These are phyloP conservation scores for Hyposmocoma kahamanoa DNA, from an alignment of 1,140 invertebrate genomes.

Conservation along the genomic window DNA sequence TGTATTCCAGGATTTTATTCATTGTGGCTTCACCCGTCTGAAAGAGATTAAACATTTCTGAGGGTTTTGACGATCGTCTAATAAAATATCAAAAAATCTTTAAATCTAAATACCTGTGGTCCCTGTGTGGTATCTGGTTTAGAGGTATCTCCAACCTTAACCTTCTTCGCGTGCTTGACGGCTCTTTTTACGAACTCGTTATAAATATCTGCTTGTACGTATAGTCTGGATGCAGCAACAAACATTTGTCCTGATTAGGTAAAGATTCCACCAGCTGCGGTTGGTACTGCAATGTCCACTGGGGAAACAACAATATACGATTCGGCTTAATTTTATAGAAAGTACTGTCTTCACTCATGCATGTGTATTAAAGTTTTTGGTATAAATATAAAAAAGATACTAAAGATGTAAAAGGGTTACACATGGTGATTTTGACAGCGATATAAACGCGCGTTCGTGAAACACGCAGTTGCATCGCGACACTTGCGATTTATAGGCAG, in stretches of 20 bases:
- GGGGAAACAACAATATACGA: too few relatives aligned
- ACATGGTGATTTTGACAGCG: too few relatives aligned
- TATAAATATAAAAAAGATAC: too few relatives aligned
- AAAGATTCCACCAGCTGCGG: slow-evolving; percentile 87
- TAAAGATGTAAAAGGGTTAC: too few relatives aligned
- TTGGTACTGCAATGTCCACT: slow-evolving; percentile 88
- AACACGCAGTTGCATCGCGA: too few relatives aligned
- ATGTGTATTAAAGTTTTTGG: too few relatives aligned
- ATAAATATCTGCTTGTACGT: slow-evolving; percentile 91
- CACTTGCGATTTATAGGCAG: too few relatives aligned
- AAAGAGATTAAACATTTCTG: slow-evolving; percentile 33
- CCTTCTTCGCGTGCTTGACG: slow-evolving; percentile 78
- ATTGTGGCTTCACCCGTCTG: slow-evolving; percentile 80
- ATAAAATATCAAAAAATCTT: background rate
- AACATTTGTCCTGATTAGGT: slow-evolving; percentile 93
- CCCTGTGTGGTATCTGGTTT: slow-evolving; percentile 81
- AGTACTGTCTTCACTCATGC: too few relatives aligned
- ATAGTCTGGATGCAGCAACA: slow-evolving; percentile 91
- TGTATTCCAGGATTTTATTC: slow-evolving; percentile 79
- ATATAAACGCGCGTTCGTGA: too few relatives aligned
- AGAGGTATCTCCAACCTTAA: slow-evolving; percentile 89
- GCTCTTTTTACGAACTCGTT: slow-evolving; percentile 89
- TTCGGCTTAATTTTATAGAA: too few relatives aligned
- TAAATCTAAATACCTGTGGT: slow-evolving; percentile 75
- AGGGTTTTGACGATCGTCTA: background rate